Base-by-base conservation (phyloP, 2,888 invertebrate species). In the Tetragnatha montana region DNA sequence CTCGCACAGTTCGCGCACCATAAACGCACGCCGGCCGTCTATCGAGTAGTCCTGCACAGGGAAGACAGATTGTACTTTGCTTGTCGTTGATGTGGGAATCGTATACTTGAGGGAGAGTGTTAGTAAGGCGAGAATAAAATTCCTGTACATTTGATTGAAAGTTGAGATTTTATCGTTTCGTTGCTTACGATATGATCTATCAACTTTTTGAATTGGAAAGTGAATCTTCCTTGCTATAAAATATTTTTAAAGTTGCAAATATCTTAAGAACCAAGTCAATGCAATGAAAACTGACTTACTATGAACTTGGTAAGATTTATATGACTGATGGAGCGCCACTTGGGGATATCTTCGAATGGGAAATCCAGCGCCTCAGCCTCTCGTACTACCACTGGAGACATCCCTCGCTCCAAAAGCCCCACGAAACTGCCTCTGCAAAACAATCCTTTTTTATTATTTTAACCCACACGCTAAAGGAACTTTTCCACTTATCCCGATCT, bases 291-390 rank as follows among this genome's bases (percentile, higher is more conserved):
- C 4, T 10, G 21, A 21, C 88, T 84, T 74, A 89, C 88, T n/a
- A 84, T 75, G n/a, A 89, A 79, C 6, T 22, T 49, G 8, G 75
- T 47, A 3, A 89, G 22, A 50, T 81, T 89, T 49, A 81, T 80
- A 21, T 89, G 84, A 6, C 21, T 80, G 35, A 89, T 70, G 8
- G 22, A 14, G 49, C 75, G 69, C 10, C 21, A 84, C 22, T 19
- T 70, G 4, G 74, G 70, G 6, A 89, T 8, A n/a, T 73, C 60
- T 19, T 75, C 68, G 2, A 51, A 35, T 10, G 19, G 19, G 21
- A 19, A 47, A 10, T 17, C 17, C 3, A 73, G 22, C 6, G 35
- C 19, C 1, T 17, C 14, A 19, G 76, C 21, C 8, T 68, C 21
- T 50, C 71, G 80, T 1, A 89, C 81, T 0, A 73, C 49, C 6